Evolutionary conservation across 2,888 invertebrate species (phyloP), one percentile per base, ranked within the genome.

Genomic region (Macroteleia sp.): DNA sequence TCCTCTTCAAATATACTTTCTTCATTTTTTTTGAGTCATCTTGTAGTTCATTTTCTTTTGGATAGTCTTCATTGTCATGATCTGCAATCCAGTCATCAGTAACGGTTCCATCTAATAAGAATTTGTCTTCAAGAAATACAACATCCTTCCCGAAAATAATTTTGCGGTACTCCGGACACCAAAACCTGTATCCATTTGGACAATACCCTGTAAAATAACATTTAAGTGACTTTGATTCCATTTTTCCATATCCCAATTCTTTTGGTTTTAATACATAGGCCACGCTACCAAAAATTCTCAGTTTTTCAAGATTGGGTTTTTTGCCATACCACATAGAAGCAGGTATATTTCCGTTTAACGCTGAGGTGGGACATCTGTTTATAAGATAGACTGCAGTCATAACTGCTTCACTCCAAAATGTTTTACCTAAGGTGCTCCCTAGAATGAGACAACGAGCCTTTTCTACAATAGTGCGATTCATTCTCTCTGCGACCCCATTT

Each of bases 381-480:
- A 80, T 69, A 9, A 85, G 32, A 42, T 86, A 88, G 0, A 82
- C 76, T 3, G 84, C 82, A 5, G 82, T 62, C n/a, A 28, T 17
- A 3, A 77, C 75, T 9, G 83, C 81, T 64, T 84, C 89, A 32
- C 87, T 86, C 90, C 89, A 91, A 61, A 90, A 87, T 3, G 8
- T 14, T 81, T 90, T 90, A 14, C 80, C 70, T 10, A 89, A 70
- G 39, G 85, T 81, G 10, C 87, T 85, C 52, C 86, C 81, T 57
- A 77, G 73, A 56, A 91, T 14, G 83, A 90, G 85, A 42, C 88
- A 69, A 32, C 90, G 84, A 57, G 89, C 88, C 77, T 87, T 90
- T 82, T 91, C 89, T 3, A 88, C 87, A 36, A 91, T 62, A 5
- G 82, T 81, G 20, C 85, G 36, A 39, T 85, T 85, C 71, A 85